These are phyloP conservation scores for Lasioglossum leucozonium DNA, from an alignment of 2,888 invertebrate genomes.

Conservation along the genomic window DNA sequence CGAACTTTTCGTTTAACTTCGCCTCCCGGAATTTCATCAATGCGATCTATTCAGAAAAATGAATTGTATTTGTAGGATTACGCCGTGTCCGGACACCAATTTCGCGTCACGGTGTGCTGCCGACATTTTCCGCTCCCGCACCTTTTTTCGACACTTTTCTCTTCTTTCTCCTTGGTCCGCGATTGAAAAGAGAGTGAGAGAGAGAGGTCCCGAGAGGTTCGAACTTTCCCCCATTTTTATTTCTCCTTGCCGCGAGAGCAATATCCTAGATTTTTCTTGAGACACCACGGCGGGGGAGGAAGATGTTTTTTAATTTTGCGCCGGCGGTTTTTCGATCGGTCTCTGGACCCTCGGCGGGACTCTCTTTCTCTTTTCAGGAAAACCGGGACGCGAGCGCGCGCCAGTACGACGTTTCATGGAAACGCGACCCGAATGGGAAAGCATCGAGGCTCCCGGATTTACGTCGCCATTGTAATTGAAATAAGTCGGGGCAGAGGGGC, in stretches of 20 bases:
- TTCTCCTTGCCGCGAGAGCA: neutral
- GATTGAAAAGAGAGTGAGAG: neutral
- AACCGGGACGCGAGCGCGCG: neutral
- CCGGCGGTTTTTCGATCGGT: neutral
- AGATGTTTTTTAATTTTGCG: neutral
- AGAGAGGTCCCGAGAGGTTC: neutral
- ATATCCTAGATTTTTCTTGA: neutral
- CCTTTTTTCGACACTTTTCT: neutral
- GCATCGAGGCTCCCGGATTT: slow-evolving; percentile 1
- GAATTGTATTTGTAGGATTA: neutral
- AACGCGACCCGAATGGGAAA: slow-evolving; percentile 4
- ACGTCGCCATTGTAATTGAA: slow-evolving; percentile 25
- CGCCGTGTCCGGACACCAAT: neutral
- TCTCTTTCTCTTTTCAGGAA: neutral
- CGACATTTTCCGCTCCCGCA: neutral
- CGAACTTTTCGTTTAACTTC: neutral
- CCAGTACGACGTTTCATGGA: neutral
- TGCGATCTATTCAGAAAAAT: neutral
- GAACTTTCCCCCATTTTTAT: neutral
- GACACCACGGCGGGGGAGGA: neutral
- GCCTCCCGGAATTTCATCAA: neutral
- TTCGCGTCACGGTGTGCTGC: neutral
- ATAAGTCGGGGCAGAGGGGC: slow-evolving; percentile 21
- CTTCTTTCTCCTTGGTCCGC: neutral
- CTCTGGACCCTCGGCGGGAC: neutral